phyloP scores from a whole-genome alignment of 2,113 vertebrate genomes.

The Larimichthys polyactis region DNA sequence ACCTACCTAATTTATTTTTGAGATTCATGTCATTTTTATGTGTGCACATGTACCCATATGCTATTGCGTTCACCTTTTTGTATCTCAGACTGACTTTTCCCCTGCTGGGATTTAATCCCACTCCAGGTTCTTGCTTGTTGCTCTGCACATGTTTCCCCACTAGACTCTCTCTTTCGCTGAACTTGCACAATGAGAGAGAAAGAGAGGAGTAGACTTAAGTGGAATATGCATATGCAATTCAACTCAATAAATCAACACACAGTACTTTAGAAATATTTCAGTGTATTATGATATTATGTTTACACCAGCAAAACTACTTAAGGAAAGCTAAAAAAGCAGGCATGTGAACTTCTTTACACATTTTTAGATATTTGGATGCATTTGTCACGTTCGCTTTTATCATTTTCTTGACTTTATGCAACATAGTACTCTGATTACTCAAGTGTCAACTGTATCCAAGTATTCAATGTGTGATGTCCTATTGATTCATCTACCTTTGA shows the following conservation, averaged over 20 bases:
- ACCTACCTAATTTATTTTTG: background rate
- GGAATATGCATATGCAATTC: constrained; percentile 6
- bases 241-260: background rate
- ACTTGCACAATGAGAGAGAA: background rate
- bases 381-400: too few species aligned
- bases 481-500: background rate
- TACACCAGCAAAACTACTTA: background rate
- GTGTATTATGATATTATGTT: background rate
- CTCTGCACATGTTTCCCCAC: constrained; percentile 7
- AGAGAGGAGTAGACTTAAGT: background rate
- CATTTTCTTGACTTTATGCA: too few species aligned
- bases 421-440: too few species aligned
- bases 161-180: background rate
- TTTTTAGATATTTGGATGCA: background rate
- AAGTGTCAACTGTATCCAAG: too few species aligned
- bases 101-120: constrained; percentile 23
- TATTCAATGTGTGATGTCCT: too few species aligned
- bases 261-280: background rate
- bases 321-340: background rate
- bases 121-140: background rate
- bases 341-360: background rate
- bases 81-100: background rate
- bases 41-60: background rate
- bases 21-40: background rate
- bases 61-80: constrained; percentile 13